These are phyloP conservation scores for Nomada hirtipes DNA, from an alignment of 2,888 invertebrate species.

Conservation along the genomic window DNA sequence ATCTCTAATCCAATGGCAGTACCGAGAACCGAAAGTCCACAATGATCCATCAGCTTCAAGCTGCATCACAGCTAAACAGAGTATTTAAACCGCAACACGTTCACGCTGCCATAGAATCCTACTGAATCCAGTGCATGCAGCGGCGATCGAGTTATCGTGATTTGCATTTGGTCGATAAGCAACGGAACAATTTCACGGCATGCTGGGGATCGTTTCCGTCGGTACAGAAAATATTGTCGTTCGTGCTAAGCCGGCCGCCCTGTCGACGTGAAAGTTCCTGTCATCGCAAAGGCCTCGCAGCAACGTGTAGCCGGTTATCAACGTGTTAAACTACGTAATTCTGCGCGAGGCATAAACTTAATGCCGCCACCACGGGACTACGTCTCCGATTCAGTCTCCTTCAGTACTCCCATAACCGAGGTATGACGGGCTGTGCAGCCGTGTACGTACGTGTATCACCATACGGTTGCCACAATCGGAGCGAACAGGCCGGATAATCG, in stretches of 20 bases:
- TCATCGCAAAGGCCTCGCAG: constrained; percentile 23
- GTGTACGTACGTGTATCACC: constrained; percentile 45
- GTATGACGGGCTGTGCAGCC: constrained; percentile 51
- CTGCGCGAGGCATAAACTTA: constrained; percentile 69
- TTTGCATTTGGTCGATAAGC: constrained; percentile 1
- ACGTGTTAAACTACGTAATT: constrained; percentile 75
- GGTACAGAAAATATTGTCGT: constrained; percentile 20
- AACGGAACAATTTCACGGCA: neutral
- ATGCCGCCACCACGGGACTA: constrained; percentile 46
- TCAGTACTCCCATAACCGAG: constrained; percentile 55
- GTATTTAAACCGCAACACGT: constrained; percentile 5
- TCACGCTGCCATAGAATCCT: neutral
- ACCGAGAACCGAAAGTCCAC: neutral
- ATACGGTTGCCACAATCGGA: constrained; percentile 65
- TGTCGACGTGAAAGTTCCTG: constrained; percentile 25
- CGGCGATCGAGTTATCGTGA: constrained; percentile 11
- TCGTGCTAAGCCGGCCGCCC: neutral
- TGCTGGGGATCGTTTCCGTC: neutral
- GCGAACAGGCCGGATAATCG: constrained; percentile 68
- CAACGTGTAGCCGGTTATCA: constrained; percentile 68
- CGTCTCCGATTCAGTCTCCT: constrained; percentile 20
- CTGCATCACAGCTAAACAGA: neutral
- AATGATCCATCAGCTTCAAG: neutral
- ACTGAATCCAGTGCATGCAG: neutral
- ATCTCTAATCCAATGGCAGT: neutral